These are phyloP conservation scores for Spea multiplicata DNA, from an alignment of 2,113 vertebrate genomes.

Conservation along the genomic window DNA sequence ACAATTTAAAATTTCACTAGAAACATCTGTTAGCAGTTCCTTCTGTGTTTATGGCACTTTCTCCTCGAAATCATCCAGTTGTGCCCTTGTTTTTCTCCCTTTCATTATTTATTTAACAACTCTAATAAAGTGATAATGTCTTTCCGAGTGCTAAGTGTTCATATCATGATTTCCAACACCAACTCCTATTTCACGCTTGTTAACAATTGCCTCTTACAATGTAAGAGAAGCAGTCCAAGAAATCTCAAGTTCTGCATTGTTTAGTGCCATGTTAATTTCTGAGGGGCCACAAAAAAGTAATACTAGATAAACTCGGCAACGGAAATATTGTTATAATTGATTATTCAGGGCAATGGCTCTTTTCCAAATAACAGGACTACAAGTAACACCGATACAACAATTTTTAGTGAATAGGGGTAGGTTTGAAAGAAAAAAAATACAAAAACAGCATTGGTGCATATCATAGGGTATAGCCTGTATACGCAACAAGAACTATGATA, in stretches of 20 bases:
- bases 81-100: neutral
- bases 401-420: too few relatives aligned
- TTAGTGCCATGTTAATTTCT: neutral
- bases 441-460: too few relatives aligned
- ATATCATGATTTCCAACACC: neutral
- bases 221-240: neutral
- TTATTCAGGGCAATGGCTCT: neutral
- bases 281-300: neutral
- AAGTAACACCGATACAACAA: neutral
- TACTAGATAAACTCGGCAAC: neutral
- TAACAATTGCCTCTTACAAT: neutral
- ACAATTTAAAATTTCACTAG: too few relatives aligned
- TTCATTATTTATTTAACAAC: neutral
- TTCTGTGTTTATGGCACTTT: too few relatives aligned
- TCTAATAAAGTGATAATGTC: neutral
- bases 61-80: neutral
- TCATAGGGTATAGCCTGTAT: too few relatives aligned
- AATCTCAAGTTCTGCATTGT: neutral
- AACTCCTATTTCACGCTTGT: neutral
- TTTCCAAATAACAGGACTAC: neutral
- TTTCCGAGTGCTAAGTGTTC: neutral
- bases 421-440: too few relatives aligned
- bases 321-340: too few relatives aligned
- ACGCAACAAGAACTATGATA: too few relatives aligned
- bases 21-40: too few relatives aligned